phyloP scores from a whole-genome alignment of 2,797 vertebrate species.

The Sebastes oblongus region DNA sequence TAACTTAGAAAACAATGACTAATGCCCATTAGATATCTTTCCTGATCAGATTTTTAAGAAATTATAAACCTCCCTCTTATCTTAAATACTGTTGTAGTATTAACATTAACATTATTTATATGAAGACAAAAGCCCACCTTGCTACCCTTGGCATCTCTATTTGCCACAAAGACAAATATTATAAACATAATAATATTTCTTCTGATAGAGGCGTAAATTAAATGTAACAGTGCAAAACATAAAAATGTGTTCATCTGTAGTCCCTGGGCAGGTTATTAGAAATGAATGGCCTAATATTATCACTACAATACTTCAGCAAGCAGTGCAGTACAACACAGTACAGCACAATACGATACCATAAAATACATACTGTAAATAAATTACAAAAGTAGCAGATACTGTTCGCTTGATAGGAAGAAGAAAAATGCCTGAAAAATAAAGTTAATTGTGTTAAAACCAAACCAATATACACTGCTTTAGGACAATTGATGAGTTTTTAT shows the following conservation, averaged over 20 bases:
- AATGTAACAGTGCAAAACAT: neutral
- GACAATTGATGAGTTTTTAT: conserved; percentile 40
- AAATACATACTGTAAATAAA: neutral
- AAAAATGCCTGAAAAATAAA: neutral
- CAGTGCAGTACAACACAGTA: neutral
- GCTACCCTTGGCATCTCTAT: too few relatives aligned
- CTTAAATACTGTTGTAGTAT: too few relatives aligned
- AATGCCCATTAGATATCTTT: too few relatives aligned
- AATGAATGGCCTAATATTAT: neutral
- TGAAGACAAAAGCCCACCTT: too few relatives aligned
- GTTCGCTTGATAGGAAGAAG: neutral
- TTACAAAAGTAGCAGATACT: neutral
- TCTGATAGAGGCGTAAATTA: neutral
- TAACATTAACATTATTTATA: too few relatives aligned
- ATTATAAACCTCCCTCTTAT: too few relatives aligned
- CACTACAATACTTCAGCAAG: neutral
- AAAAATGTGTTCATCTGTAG: neutral
- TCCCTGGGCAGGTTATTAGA: neutral
- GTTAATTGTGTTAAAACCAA: neutral
- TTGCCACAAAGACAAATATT: too few relatives aligned
- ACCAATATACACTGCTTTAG: neutral
- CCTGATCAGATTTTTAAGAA: too few relatives aligned
- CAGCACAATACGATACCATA: neutral
- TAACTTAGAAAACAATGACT: too few relatives aligned
- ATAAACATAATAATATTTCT: neutral